Evolutionary conservation across 2,888 invertebrate genomes (phyloP).

Genomic region (Eupeodes luniger): DNA sequence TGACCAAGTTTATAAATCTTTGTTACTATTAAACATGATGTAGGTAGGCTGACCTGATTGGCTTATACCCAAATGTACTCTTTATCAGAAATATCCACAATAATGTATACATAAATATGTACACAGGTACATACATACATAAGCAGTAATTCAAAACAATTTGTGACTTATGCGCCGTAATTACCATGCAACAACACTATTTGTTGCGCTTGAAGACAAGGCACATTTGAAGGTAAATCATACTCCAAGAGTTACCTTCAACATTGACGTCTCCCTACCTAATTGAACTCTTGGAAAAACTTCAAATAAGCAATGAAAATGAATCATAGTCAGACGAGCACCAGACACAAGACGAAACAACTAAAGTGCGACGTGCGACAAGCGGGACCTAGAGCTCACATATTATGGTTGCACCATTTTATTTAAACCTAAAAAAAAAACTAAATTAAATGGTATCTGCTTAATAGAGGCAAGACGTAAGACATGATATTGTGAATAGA

Average conservation of each 20-base stretch:
- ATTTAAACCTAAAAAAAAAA: neutral
- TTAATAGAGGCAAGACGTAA: too few relatives aligned
- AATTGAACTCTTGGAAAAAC: neutral
- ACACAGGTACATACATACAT: neutral
- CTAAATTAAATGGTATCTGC: too few relatives aligned
- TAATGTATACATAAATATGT: neutral
- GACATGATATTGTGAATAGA: too few relatives aligned
- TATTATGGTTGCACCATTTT: neutral
- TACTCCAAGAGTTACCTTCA: conserved; percentile 1
- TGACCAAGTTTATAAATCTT: too few relatives aligned
- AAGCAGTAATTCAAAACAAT: neutral
- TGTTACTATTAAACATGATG: too few relatives aligned
- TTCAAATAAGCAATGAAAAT: neutral
- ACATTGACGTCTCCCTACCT: neutral
- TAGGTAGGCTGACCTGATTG: neutral
- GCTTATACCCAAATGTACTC: neutral
- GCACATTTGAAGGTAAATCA: neutral
- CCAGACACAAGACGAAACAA: neutral
- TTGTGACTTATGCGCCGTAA: neutral
- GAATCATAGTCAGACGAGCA: conserved; percentile 13
- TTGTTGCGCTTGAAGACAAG: neutral
- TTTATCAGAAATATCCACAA: neutral
- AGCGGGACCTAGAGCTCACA: neutral
- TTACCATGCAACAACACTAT: conserved; percentile 9
- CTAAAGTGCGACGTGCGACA: neutral